Conservation (phyloP, 2,888 invertebrate genomes). For the Liodrosophila aerea region DNA sequence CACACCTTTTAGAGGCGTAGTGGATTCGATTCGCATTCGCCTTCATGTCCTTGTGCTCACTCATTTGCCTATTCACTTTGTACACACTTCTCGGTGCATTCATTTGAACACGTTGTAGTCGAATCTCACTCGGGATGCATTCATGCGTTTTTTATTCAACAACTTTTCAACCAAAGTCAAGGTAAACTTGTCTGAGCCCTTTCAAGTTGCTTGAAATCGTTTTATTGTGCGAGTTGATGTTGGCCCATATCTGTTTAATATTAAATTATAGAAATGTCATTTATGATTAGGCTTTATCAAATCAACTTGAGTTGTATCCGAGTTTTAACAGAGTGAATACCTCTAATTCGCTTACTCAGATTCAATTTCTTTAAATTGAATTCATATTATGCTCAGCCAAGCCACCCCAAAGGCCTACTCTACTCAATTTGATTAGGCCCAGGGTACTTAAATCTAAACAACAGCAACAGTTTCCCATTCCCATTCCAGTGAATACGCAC, state of each 20-base stretch:
- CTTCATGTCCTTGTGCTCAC: conserved; percentile 18
- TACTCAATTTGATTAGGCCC: conserved; percentile 26
- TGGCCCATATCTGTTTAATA: neutral
- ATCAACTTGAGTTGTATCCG: too few relatives aligned
- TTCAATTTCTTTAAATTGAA: conserved; percentile 18
- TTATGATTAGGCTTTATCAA: too few relatives aligned
- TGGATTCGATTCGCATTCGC: conserved; percentile 7
- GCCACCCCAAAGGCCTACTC: conserved; percentile 6
- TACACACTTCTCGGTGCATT: conserved; percentile 37
- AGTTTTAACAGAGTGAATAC: too few relatives aligned
- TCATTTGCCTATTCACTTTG: conserved; percentile 32
- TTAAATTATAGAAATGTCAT: too few relatives aligned
- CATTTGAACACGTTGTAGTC: conserved; percentile 37
- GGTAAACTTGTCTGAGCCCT: conserved; percentile 28
- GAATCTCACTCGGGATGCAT: conserved; percentile 39
- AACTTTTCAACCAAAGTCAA: conserved; percentile 54
- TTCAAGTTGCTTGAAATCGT: conserved; percentile 23
- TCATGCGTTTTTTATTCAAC: conserved; percentile 30
- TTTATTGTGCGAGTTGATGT: conserved; percentile 22
- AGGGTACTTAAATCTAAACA: conserved; percentile 6
- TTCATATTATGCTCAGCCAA: conserved; percentile 6
- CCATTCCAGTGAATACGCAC: conserved; percentile 13
- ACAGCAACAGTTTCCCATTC: conserved; percentile 13
- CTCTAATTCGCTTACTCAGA: conserved; percentile 15
- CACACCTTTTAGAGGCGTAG: conserved; percentile 13